Base-by-base conservation (phyloP, 53 echinoderm and acorn worm species). In the Crossaster papposus region DNA sequence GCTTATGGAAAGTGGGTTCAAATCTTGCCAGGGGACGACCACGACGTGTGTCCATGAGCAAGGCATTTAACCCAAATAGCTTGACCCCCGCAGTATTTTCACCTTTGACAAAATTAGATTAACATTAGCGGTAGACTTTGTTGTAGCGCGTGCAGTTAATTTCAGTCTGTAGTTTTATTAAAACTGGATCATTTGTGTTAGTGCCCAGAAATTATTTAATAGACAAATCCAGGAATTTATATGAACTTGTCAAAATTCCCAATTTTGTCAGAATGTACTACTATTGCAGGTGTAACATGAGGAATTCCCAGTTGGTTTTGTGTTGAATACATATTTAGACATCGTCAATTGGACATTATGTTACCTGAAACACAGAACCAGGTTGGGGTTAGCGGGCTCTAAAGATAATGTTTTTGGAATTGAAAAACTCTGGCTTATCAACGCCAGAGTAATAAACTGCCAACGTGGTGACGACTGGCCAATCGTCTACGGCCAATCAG, bases 361-460 rank as follows among this genome's bases (percentile, higher is more conserved):
- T 36, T 30, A 36, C 75, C 36, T 13, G 75, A 74, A 14, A 36
- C 22, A 15, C 30, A 77, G 87, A 87, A 50, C 35, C 44, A 87
- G 87, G 87, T 77, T 77, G 87, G 87, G 85, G 85, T 85, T 36
- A 51, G 10, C 14, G 7, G 26, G 64, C 5, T 32, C 18, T 36
- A 33, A 13, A 74, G 75, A n/a, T 11, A 20, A 44, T 44, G 44
- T 44, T 74, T n/a, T 74, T 79, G 23, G 8, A 44, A 44, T 44
- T 44, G 44, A 79, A 34, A 74, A 32, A 51, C 79, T 35, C 51
- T 79, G 52, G 77, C 77, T 14, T 11, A 14, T 72, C 54, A 54
- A 34, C 34, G 1, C 58, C 14, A 11, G 37, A 77, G 75, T 58
- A 87, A 77, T 87, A 87, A 87, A 75, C 87, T 65, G 38, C 34